Conservation (phyloP, 2,888 invertebrate genomes). For the Gnatocerus cornutus region DNA sequence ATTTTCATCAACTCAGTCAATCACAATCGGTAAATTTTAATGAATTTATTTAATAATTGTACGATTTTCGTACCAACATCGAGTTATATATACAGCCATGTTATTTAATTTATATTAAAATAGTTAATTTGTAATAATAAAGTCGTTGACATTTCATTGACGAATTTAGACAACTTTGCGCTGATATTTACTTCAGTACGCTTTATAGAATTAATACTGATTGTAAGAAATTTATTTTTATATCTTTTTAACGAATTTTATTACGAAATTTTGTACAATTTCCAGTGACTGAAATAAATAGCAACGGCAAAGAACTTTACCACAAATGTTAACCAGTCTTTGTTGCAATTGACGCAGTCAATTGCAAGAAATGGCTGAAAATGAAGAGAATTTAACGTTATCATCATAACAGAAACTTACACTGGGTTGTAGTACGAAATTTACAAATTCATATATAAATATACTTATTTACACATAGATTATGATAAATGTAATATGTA, state of each 20-base stretch:
- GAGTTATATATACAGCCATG: conserved; percentile 70
- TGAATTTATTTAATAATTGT: conserved; percentile 68
- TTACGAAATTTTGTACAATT: conserved; percentile 67
- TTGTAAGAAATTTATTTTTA: conserved; percentile 61
- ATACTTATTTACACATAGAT: conserved; percentile 66
- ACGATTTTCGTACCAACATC: conserved; percentile 70
- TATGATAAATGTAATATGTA: conserved; percentile 59
- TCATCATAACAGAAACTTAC: conserved; percentile 42
- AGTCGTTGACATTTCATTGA: conserved; percentile 66
- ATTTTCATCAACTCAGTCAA: neutral
- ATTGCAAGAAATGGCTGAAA: conserved; percentile 53
- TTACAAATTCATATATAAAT: conserved; percentile 66
- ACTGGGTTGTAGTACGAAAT: conserved; percentile 66
- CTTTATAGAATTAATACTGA: conserved; percentile 66
- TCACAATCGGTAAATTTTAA: conserved; percentile 46
- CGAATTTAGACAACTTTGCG: conserved; percentile 56
- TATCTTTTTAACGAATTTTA: conserved; percentile 60
- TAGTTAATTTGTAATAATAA: conserved; percentile 65
- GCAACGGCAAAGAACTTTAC: conserved; percentile 50
- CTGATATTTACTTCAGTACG: conserved; percentile 56
- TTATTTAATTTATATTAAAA: conserved; percentile 67
- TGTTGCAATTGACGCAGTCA: conserved; percentile 52
- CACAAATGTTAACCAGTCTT: conserved; percentile 47
- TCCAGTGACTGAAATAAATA: conserved; percentile 60
- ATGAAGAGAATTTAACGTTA: conserved; percentile 48